Base-by-base conservation (phyloP, 2,888 invertebrate species). In the Eristalis intricaria region DNA sequence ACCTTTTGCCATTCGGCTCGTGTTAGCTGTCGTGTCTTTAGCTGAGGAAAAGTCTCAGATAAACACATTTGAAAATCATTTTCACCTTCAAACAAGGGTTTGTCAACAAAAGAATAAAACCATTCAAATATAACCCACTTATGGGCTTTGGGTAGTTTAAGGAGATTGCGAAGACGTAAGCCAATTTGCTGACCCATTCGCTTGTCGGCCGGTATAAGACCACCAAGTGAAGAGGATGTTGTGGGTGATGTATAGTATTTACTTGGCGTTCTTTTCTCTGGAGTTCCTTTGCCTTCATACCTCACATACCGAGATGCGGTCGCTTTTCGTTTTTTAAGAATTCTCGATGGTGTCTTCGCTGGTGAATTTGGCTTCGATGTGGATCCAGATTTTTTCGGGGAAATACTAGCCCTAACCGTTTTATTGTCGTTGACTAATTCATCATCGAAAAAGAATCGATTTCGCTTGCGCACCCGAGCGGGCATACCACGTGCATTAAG, bases 51-150 rank as follows among this genome's bases (percentile, higher is more conserved):
- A 8, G 97, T 96, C 93, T 99, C 99, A 91, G 96, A 96, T 56
- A 99, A 94, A 91, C 99, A 99, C 89, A 97, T 96, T 93, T 96
- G 96, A 92, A 99, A 99, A 94, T 99, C 99, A 94, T 99, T 99
- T 91, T 98, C 98, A 50, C 98, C 98, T 89, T 97, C 96, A 93
- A 99, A 99, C 50, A 99, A 94, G 43, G 98, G 96, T 91, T 97
- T 96, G 92, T 99, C 99, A 90, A 99, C 97, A 91, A 99, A 99
- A 90, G 99, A 99, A 93, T 99, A 99, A 93, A 99, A 99, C 96
- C 99, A 99, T 93, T 99, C 99, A 93, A 98, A 99, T 93, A 98
- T 99, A 10, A 99, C 99, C 98, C 99, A 99, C 93, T 98, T 98
- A 92, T 99, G 99, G 4, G 99, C 99, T 94, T 99, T 99, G 0